phyloP scores from a whole-genome alignment of 2,797 vertebrate genomes.

The Eleutherodactylus coqui region DNA sequence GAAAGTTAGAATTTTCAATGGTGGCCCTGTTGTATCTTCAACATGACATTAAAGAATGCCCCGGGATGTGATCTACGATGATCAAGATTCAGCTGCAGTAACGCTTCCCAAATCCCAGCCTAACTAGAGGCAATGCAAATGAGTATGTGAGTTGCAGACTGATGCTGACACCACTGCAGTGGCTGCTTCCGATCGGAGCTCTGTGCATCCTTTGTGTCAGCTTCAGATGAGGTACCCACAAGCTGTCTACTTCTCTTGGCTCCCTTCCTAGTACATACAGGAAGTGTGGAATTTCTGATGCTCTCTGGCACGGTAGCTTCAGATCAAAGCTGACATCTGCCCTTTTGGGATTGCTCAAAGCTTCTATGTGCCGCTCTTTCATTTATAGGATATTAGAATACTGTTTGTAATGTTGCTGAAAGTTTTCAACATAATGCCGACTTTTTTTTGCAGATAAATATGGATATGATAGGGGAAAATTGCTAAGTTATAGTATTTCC shows the following conservation, averaged over 20 bases:
- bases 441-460: neutral
- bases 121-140: slow-evolving; percentile 61
- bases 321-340: slow-evolving; percentile 59
- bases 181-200: slow-evolving; percentile 37
- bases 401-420: slow-evolving; percentile 16
- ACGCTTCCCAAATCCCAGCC: slow-evolving; percentile 29
- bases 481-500: neutral
- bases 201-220: slow-evolving; percentile 52
- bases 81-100: slow-evolving; percentile 20
- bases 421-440: slow-evolving; percentile 9
- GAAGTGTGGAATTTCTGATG: slow-evolving; percentile 51
- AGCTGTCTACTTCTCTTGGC: slow-evolving; percentile 60
- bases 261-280: neutral
- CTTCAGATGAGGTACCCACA: slow-evolving; percentile 54
- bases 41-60: slow-evolving; percentile 22
- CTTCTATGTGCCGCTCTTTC: slow-evolving; percentile 49
- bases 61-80: slow-evolving; percentile 36
- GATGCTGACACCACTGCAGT: slow-evolving; percentile 48
- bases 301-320: slow-evolving; percentile 52
- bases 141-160: slow-evolving; percentile 50
- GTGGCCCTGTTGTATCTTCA: neutral
- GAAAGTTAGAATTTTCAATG: neutral
- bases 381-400: slow-evolving; percentile 34
- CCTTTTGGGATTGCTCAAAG: slow-evolving; percentile 64
- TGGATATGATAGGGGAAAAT: neutral